These are phyloP conservation scores for Gila orcuttii DNA, from an alignment of 2,113 vertebrate genomes.

Conservation along the genomic window DNA sequence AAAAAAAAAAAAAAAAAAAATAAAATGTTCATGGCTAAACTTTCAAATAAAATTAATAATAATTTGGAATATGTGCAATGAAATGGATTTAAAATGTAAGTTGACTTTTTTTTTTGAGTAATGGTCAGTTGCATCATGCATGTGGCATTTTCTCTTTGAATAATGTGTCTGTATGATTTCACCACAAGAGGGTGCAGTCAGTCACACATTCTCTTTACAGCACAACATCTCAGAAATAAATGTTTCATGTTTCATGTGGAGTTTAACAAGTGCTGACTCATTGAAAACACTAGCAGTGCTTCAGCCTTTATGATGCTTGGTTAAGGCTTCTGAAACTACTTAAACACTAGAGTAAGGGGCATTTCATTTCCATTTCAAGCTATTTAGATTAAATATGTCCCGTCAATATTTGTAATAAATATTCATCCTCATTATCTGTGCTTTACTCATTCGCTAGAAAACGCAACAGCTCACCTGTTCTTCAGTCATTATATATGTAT, in stretches of 20 bases:
- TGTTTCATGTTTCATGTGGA: not conserved
- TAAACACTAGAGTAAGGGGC: not conserved
- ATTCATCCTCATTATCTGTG: not conserved
- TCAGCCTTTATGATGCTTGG: not conserved
- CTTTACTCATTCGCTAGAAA: not conserved
- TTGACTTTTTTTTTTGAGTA: not conserved
- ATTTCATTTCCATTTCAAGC: not conserved
- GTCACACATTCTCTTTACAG: not conserved
- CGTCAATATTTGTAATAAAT: not conserved
- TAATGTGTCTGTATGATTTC: not conserved
- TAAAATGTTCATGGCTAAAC: not conserved
- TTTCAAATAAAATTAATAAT: not conserved
- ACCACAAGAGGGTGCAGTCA: constrained; percentile 44
- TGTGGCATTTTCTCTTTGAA: not conserved
- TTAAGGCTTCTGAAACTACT: not conserved
- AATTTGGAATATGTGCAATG: too few relatives aligned
- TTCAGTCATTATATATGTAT: too few relatives aligned
- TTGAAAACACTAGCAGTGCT: not conserved
- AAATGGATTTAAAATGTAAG: not conserved
- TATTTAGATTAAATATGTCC: not conserved
- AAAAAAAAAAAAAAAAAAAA: too few relatives aligned
- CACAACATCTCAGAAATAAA: not conserved
- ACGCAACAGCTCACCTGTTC: not conserved
- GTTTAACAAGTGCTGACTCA: not conserved
- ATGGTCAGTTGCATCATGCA: too few relatives aligned